Percentiles rank a stretch among this genome's conserved stretches.
These are phyloP conservation scores for Drosophila quasianomalipes DNA, from an alignment of 2,888 invertebrate genomes.

Conservation along the genomic window DNA sequence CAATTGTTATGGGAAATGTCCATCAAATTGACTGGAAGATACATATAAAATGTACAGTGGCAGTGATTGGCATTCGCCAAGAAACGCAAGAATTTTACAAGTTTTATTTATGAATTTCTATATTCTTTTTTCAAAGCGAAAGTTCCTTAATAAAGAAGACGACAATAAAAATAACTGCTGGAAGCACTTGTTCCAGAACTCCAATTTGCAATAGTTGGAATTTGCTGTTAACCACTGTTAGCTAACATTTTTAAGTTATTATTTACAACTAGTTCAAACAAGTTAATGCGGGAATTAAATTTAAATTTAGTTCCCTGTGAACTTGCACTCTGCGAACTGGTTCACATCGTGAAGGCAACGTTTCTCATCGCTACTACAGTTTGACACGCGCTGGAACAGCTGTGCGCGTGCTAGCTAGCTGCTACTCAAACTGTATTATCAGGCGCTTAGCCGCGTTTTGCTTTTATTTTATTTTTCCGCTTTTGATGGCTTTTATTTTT, in stretches of 20 bases:
- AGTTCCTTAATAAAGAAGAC: background rate
- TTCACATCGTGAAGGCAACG: slow-evolving; percentile 25
- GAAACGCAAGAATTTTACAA: background rate
- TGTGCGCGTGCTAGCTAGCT: background rate
- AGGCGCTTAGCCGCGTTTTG: slow-evolving; percentile 42
- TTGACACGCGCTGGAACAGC: slow-evolving; percentile 7
- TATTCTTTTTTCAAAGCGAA: background rate
- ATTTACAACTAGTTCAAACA: background rate
- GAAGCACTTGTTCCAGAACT: background rate
- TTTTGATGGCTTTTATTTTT: slow-evolving; percentile 31
- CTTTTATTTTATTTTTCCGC: slow-evolving; percentile 11
- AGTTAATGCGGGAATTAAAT: background rate
- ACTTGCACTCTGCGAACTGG: slow-evolving; percentile 33
- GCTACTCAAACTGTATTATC: slow-evolving; percentile 66
- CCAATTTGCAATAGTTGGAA: background rate
- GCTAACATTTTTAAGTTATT: background rate
- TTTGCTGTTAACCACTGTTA: too few relatives aligned
- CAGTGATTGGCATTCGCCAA: background rate
- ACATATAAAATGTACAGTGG: background rate
- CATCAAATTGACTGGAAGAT: background rate
- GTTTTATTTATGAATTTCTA: background rate
- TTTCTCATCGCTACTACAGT: slow-evolving; percentile 34
- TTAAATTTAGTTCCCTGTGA: background rate
- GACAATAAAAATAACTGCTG: background rate
- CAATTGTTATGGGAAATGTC: slow-evolving; percentile 1